Conservation (phyloP, 2,797 vertebrate genomes). For the Bradypus variegatus region DNA sequence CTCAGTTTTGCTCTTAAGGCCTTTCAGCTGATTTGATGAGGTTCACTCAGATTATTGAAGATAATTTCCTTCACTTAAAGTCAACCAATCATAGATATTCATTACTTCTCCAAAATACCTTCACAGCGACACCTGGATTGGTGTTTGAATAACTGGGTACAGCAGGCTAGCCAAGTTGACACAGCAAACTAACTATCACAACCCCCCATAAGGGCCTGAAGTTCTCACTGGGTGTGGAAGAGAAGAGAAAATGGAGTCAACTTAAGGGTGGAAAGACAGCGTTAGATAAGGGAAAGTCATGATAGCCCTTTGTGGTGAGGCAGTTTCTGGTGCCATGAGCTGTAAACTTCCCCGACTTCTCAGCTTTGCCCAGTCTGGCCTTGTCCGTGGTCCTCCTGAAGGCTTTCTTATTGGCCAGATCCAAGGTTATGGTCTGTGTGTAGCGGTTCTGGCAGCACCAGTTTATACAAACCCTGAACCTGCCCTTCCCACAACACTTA, state of each 20-base stretch:
- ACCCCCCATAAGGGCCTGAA: not conserved
- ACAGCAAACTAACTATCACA: not conserved
- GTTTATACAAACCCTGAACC: not conserved
- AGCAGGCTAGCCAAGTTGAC: not conserved
- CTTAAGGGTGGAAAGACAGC: not conserved
- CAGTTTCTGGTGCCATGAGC: not conserved
- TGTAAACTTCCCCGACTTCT: not conserved
- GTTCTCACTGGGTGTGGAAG: not conserved
- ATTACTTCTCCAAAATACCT: not conserved
- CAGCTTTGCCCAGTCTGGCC: not conserved
- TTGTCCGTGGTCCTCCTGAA: not conserved
- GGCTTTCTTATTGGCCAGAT: not conserved
- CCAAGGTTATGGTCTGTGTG: not conserved
- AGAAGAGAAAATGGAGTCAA: not conserved
- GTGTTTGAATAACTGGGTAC: not conserved
- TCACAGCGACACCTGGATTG: not conserved
- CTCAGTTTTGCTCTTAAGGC: not conserved
- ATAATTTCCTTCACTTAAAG: not conserved
- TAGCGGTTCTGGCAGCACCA: not conserved
- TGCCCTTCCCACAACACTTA: not conserved
- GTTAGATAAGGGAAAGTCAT: not conserved
- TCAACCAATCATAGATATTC: not conserved
- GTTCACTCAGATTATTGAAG: too few relatives aligned
- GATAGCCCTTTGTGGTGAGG: not conserved
- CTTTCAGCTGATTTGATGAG: not conserved